Percentiles rank a stretch among this genome's conserved stretches.
Evolutionary conservation across 2,888 invertebrate genomes (phyloP).

Genomic region (Drosophila subquinaria): DNA sequence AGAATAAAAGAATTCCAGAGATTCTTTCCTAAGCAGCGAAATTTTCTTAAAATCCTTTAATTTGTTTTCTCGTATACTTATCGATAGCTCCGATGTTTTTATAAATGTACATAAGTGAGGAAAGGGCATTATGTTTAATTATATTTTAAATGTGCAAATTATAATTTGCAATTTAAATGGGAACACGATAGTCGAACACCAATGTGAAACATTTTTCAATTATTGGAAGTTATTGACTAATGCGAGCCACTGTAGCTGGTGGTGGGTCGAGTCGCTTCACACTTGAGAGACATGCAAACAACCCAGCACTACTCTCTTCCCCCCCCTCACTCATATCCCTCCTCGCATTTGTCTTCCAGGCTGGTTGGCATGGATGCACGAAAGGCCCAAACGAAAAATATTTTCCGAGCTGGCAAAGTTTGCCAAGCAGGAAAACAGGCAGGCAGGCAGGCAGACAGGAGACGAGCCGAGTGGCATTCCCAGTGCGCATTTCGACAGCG

Average conservation of each 20-base stretch:
- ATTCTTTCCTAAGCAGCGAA: too few species aligned
- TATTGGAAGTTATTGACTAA: background rate
- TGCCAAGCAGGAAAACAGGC: background rate
- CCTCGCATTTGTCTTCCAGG: conserved; percentile 1
- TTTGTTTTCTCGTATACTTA: too few species aligned
- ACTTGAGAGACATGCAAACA: conserved; percentile 64
- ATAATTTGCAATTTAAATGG: too few species aligned
- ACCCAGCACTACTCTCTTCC: conserved; percentile 18
- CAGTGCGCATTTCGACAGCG: conserved; percentile 45
- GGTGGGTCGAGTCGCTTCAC: conserved; percentile 46
- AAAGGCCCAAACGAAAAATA: conserved; percentile 82
- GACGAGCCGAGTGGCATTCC: conserved; percentile 40
- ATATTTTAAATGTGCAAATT: too few species aligned
- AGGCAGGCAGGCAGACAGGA: conserved; percentile 21
- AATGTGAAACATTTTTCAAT: background rate
- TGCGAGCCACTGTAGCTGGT: conserved; percentile 36
- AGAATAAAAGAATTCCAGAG: too few species aligned
- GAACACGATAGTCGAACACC: background rate
- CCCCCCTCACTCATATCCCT: conserved; percentile 5
- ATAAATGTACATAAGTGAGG: too few species aligned
- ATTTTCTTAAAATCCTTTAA: too few species aligned
- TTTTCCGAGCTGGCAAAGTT: conserved; percentile 44
- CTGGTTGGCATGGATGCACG: conserved; percentile 84
- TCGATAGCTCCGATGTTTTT: too few species aligned
- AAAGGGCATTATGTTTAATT: too few species aligned